A percentile compares a stretch with the other conserved stretches of the same genome.
phyloP scores from a whole-genome alignment of 2,113 vertebrate genomes.

The Epinephelus moara region DNA sequence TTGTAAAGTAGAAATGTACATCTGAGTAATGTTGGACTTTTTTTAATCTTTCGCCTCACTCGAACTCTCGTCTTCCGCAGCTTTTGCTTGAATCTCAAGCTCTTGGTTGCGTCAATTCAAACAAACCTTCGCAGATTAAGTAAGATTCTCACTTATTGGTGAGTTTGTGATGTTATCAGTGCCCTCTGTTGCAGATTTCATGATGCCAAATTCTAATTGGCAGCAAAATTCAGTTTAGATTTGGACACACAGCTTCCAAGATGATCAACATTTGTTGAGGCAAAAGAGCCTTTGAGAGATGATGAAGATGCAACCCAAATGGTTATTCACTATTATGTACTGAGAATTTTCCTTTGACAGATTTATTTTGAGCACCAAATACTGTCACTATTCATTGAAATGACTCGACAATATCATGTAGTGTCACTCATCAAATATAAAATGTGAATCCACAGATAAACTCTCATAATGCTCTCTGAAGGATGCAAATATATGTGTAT shows the following conservation, averaged over 20 bases:
- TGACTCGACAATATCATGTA: not conserved
- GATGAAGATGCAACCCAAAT: not conserved
- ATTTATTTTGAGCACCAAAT: not conserved
- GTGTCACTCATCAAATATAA: conserved; percentile 1
- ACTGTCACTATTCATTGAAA: not conserved
- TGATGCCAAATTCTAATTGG: not conserved
- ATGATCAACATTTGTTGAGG: not conserved
- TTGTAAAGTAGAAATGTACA: not conserved
- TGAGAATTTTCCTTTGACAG: not conserved
- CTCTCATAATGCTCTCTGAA: not conserved
- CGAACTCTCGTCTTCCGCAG: not conserved
- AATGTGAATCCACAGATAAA: not conserved
- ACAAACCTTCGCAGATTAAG: too few species aligned
- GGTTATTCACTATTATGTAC: not conserved
- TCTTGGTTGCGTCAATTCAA: not conserved
- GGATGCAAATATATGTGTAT: not conserved
- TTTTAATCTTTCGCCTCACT: not conserved
- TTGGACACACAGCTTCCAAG: not conserved
- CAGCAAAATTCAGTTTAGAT: not conserved
- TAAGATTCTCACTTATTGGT: not conserved
- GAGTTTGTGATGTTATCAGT: not conserved
- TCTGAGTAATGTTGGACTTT: not conserved
- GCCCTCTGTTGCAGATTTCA: not conserved
- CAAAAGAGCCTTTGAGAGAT: not conserved
- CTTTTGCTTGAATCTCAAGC: not conserved